Conservation (phyloP, 2,888 invertebrate genomes). For the Tridacna crocea region DNA sequence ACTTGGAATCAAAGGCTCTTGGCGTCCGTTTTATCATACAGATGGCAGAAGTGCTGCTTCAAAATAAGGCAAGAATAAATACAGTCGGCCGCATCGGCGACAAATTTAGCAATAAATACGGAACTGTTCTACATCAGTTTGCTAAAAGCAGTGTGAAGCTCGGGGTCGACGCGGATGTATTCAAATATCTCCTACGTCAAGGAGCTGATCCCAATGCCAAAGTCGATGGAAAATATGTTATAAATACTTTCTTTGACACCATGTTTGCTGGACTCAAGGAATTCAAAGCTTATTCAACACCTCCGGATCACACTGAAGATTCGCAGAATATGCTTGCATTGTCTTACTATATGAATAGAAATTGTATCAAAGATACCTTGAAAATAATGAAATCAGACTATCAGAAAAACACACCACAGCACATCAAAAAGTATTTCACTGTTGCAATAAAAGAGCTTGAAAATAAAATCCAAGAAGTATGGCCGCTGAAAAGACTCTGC, state of each 20-base stretch:
- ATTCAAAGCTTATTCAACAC: conserved; percentile 44
- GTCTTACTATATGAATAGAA: conserved; percentile 60
- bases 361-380: conserved; percentile 57
- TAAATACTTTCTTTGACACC: conserved; percentile 68
- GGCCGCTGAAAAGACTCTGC: conserved; percentile 64
- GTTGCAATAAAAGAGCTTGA: conserved; percentile 53
- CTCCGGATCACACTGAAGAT: conserved; percentile 59
- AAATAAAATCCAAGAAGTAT: conserved; percentile 45
- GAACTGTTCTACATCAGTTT: conserved; percentile 72
- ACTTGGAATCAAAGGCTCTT: conserved; percentile 64
- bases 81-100: conserved; percentile 61
- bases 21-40: conserved; percentile 65
- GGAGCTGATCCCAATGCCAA: conserved; percentile 72
- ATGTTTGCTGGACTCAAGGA: conserved; percentile 58
- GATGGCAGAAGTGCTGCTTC: conserved; percentile 66
- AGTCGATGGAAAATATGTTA: conserved; percentile 65
- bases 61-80: conserved; percentile 55
- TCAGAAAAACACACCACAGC: conserved; percentile 49
- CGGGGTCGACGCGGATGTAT: conserved; percentile 67
- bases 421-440: conserved; percentile 60
- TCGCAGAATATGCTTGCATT: conserved; percentile 60
- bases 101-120: conserved; percentile 59
- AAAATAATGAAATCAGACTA: conserved; percentile 58
- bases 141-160: conserved; percentile 70
- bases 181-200: conserved; percentile 71